Conservation (phyloP, 2,113 vertebrate genomes). For the Sylvia atricapilla region DNA sequence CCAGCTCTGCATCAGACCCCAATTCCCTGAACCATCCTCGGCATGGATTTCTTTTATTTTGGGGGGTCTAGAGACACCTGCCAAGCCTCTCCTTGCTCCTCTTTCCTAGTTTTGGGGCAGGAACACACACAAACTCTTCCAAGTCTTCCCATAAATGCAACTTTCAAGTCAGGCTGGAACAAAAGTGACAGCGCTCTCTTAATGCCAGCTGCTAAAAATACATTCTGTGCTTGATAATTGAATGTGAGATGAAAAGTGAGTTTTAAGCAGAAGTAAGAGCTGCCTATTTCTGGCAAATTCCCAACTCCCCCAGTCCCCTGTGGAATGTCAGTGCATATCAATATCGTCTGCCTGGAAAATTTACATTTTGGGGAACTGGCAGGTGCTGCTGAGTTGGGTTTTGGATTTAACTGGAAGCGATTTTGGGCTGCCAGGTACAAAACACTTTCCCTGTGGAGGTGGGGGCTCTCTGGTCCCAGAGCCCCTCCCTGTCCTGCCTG, state of each 20-base stretch:
- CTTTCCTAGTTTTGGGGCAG: background rate
- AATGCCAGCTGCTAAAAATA: constrained; percentile 5
- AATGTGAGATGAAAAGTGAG: constrained; percentile 6
- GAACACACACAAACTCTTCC: background rate
- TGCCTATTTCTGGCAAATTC: constrained; percentile 31
- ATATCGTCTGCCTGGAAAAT: background rate
- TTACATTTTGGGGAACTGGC: background rate
- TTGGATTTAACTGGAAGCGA: rapidly evolving
- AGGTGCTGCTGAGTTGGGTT: background rate
- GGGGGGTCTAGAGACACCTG: background rate
- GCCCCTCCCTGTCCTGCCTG: background rate
- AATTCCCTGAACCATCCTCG: background rate
- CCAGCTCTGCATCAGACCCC: background rate
- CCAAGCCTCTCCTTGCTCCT: background rate
- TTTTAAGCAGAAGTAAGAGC: constrained; percentile 11
- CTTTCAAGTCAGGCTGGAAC: background rate
- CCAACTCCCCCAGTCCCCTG: background rate
- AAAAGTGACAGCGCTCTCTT: background rate
- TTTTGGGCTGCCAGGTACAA: background rate
- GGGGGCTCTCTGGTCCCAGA: too few relatives aligned
- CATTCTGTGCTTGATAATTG: background rate
- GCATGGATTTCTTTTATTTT: background rate
- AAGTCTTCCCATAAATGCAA: background rate
- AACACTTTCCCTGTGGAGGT: too few relatives aligned
- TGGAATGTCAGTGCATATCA: background rate